Base-by-base conservation (phyloP, 1,140 invertebrate genomes). In the Plodia interpunctella region DNA sequence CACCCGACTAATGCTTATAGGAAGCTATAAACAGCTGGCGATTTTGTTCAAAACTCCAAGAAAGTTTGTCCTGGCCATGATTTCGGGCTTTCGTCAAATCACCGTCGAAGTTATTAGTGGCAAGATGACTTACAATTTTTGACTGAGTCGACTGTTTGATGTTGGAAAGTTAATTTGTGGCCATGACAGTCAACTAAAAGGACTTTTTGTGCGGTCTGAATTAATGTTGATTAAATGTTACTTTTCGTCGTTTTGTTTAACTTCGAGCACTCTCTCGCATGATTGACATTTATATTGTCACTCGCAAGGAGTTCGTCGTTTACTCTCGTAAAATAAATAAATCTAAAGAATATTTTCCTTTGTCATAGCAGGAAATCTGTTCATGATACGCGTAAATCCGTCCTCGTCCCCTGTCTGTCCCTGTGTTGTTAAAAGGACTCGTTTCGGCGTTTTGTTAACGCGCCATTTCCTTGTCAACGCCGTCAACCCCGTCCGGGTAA, bases 21-120 rank as follows among this genome's bases (percentile, higher is more conserved):
- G 80, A 85, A 85, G 78, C 75, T 67, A 82, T 88, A 82, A 84
- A 86, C 83, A 88, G 81, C 80, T 88, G 84, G 68, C 72, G 68
- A 76, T 74, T 72, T 70, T 72, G 74, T 78, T 68, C 54, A 65
- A 71, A 73, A 72, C 65, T 70, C 74, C 66, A 59, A 49, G 63
- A 68, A 68, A 74, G 28, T 68, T 61, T 59, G 62, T 54, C 11
- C 52, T 5, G 17, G 30, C 18, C 32, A 56, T 35, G 59, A 56
- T 52, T 50, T 52, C 28, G 49, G 59, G 21, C 55, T 73, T 65
- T 64, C 61, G 62, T 62, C 70, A 72, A 69, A 72, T 72, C 67
- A 67, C 55, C 57, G 17, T 63, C 49, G 51, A 53, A 15, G 21
- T 53, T 53, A 53, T 53, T 53, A 53, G 19, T 51, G 55, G n/a